Conservation (phyloP, 2,888 invertebrate species). For the Platynereis dumerilii region DNA sequence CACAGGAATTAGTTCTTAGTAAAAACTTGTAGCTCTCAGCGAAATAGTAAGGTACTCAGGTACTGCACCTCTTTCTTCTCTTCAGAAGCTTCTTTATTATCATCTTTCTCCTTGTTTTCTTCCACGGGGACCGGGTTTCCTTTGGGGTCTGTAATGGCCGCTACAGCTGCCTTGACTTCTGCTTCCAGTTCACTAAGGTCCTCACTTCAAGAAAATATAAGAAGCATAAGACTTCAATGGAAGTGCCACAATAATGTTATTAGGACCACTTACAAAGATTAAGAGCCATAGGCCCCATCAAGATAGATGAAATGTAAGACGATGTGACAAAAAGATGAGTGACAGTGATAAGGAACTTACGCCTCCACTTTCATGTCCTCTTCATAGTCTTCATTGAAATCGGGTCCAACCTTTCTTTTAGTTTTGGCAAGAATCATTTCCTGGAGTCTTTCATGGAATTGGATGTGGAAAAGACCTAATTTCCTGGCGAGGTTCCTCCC, state of each 20-base stretch:
- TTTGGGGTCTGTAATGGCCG: slow-evolving; percentile 46
- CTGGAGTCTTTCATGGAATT: slow-evolving; percentile 61
- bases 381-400: slow-evolving; percentile 54
- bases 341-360: too few species aligned
- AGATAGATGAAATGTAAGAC: too few species aligned
- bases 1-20: too few species aligned
- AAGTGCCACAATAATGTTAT: too few species aligned
- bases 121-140: slow-evolving; percentile 42
- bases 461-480: slow-evolving; percentile 63
- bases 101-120: neutral
- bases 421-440: slow-evolving; percentile 62
- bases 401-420: slow-evolving; percentile 61
- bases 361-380: slow-evolving; percentile 36
- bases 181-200: slow-evolving; percentile 15
- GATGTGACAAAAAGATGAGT: too few species aligned
- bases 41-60: too few species aligned
- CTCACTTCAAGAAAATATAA: too few species aligned
- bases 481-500: slow-evolving; percentile 59
- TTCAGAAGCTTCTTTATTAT: slow-evolving; percentile 3
- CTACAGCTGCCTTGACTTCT: slow-evolving; percentile 44
- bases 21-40: too few species aligned
- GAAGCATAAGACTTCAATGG: too few species aligned
- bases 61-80: slow-evolving; percentile 34
- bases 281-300: too few species aligned
- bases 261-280: too few species aligned